phyloP scores from a whole-genome alignment of 2,113 vertebrate genomes.

The Paramisgurnus dabryanus region DNA sequence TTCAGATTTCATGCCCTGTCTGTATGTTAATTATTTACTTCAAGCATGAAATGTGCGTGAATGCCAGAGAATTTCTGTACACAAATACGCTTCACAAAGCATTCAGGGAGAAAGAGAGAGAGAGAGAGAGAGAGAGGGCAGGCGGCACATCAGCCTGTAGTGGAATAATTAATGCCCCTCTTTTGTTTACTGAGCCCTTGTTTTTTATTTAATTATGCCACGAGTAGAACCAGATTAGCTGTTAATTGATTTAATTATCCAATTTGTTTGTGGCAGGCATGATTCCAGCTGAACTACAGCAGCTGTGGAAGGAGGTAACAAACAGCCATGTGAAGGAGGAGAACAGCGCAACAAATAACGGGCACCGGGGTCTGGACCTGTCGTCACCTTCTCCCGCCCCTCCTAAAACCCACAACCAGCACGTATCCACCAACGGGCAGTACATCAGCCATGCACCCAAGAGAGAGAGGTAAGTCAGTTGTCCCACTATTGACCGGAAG shows the following conservation, averaged over 20 bases:
- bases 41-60: constrained; percentile 75
- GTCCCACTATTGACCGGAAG: too few relatives aligned
- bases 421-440: constrained; percentile 93
- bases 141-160: constrained; percentile 64
- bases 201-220: constrained; percentile 94
- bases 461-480: constrained; percentile 86
- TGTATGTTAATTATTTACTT: constrained; percentile 80
- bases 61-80: constrained; percentile 76
- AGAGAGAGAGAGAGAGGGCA: constrained; percentile 7
- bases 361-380: constrained; percentile 89
- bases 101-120: constrained; percentile 4
- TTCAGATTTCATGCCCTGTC: constrained; percentile 80
- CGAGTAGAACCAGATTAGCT: constrained; percentile 93
- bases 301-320: constrained; percentile 99
- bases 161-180: constrained; percentile 84
- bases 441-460: constrained; percentile 89
- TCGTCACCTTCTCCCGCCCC: constrained; percentile 87
- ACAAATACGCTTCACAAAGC: constrained; percentile 69
- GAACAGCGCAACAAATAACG: constrained; percentile 80
- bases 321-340: constrained; percentile 88
- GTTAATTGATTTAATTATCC: constrained; percentile 99
- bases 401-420: constrained; percentile 94
- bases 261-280: constrained; percentile 99
- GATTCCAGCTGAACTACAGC: constrained; percentile 99
- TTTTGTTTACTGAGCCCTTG: constrained; percentile 92